A percentile compares a stretch with the other conserved stretches of the same genome.
These are phyloP conservation scores for Zaprionus lachaisei DNA, from an alignment of 1,140 invertebrate genomes.

Conservation along the genomic window DNA sequence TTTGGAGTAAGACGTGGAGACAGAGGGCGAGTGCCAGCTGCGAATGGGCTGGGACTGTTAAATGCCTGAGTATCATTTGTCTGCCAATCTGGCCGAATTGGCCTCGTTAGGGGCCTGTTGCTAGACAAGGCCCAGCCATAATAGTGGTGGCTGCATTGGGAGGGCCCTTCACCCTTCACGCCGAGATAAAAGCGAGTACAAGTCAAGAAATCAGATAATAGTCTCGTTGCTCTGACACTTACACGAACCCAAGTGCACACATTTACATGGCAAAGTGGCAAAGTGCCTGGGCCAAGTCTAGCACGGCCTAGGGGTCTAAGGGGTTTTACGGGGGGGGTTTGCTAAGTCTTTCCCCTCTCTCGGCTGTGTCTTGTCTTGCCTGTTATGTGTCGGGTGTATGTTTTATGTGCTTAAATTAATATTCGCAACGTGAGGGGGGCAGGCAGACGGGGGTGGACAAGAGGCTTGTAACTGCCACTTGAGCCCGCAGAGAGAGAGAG, in stretches of 20 bases:
- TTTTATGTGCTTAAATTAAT: conserved; percentile 82
- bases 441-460: conserved; percentile 30
- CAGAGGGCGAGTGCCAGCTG: neutral
- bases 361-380: conserved; percentile 13
- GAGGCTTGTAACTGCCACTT: conserved; percentile 75
- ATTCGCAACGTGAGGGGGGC: conserved; percentile 39
- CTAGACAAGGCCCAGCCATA: neutral
- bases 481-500: neutral
- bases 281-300: conserved; percentile 51
- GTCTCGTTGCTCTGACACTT: conserved; percentile 44
- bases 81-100: conserved; percentile 27
- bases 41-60: neutral
- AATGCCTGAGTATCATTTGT: conserved; percentile 25
- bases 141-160: conserved; percentile 17
- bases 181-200: conserved; percentile 52
- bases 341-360: neutral
- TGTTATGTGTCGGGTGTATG: conserved; percentile 46
- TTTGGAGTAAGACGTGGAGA: neutral
- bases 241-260: conserved; percentile 62
- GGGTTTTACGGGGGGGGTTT: neutral
- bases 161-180: conserved; percentile 29
- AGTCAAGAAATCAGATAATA: conserved; percentile 78
- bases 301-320: neutral
- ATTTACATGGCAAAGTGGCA: conserved; percentile 76
- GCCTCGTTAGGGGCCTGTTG: conserved; percentile 34